Conservation (phyloP, 1,140 invertebrate genomes). For the Sesamia nonagrioides region DNA sequence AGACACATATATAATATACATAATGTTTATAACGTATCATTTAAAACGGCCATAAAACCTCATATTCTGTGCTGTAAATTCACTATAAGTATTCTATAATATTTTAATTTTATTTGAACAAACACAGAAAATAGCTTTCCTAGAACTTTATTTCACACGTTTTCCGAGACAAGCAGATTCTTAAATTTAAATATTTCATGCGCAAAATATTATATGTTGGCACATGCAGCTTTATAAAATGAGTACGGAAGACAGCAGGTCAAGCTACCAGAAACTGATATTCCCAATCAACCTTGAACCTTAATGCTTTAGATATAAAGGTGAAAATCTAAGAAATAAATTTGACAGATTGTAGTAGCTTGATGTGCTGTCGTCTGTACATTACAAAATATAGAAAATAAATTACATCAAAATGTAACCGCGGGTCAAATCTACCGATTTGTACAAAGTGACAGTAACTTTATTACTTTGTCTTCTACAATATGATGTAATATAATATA, state of each 20-base stretch:
- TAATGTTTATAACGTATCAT: background rate
- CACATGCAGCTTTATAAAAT: constrained; percentile 32
- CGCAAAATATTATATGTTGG: constrained; percentile 37
- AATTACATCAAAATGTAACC: constrained; percentile 32
- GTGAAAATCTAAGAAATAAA: too few species aligned
- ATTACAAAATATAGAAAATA: constrained; percentile 10
- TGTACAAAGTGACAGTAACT: constrained; percentile 13
- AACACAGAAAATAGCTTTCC: background rate
- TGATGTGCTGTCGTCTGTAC: background rate
- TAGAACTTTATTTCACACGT: background rate
- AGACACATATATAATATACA: background rate
- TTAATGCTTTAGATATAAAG: too few species aligned
- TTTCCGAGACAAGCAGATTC: constrained; percentile 31
- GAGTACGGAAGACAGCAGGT: too few species aligned
- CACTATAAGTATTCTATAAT: background rate
- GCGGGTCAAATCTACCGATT: background rate
- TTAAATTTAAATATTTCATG: constrained; percentile 16
- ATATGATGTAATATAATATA: constrained; percentile 27
- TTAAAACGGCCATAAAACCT: background rate
- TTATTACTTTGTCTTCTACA: constrained; percentile 20
- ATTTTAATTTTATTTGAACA: background rate
- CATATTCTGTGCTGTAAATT: background rate
- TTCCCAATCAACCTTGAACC: too few species aligned
- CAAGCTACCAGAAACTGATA: too few species aligned
- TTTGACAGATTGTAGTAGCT: too few species aligned